Conservation (phyloP, 1,140 invertebrate species). For the Rhyzopertha dominica region DNA sequence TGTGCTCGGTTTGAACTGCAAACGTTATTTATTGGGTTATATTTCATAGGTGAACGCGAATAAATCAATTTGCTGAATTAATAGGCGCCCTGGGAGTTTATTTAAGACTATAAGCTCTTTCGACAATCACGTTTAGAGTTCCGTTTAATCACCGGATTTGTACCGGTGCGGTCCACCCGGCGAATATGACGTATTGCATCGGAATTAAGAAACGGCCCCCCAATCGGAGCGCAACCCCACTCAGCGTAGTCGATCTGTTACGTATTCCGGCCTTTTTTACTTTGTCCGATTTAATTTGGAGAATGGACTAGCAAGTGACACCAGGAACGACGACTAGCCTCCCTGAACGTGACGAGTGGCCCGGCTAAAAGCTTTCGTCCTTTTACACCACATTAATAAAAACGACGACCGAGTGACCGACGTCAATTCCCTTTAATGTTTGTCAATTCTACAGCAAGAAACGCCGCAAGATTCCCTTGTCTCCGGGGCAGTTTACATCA, state of each 20-base stretch:
- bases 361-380: constrained; percentile 36
- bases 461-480: too few relatives aligned
- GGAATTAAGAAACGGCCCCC: constrained; percentile 12
- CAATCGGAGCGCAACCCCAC: constrained; percentile 6
- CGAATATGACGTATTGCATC: constrained; percentile 19
- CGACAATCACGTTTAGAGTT: constrained; percentile 10
- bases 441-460: too few relatives aligned
- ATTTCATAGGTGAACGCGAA: constrained; percentile 7
- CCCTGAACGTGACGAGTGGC: constrained; percentile 25
- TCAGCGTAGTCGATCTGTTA: constrained; percentile 22
- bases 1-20: too few relatives aligned
- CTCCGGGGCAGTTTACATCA: too few relatives aligned
- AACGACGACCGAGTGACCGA: too few relatives aligned
- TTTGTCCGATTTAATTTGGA: constrained; percentile 39
- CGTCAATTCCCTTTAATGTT: too few relatives aligned
- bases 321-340: constrained; percentile 16
- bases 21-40: constrained; percentile 15
- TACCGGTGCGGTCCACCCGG: constrained; percentile 16
- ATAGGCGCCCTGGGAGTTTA: constrained; percentile 7
- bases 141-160: constrained; percentile 13
- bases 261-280: constrained; percentile 29
- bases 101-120: constrained; percentile 13
- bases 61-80: constrained; percentile 14
- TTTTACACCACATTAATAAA: too few relatives aligned
- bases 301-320: constrained; percentile 40